phyloP scores from a whole-genome alignment of 2,113 vertebrate genomes.

The Zosterops borbonicus region DNA sequence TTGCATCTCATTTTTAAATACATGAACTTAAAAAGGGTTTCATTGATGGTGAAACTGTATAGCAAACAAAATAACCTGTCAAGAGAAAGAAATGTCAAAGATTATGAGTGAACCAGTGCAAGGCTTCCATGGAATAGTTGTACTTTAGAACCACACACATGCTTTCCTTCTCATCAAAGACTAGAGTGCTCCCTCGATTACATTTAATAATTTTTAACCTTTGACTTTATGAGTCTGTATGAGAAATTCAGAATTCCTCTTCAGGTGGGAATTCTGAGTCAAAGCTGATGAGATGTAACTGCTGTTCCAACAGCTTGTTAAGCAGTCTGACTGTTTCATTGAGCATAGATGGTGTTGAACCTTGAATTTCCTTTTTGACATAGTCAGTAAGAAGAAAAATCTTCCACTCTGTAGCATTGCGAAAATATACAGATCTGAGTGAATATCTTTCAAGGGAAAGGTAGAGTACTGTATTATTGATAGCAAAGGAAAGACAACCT shows the following conservation, averaged over 20 bases:
- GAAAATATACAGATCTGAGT: slow-evolving; percentile 14
- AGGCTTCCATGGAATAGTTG: not conserved
- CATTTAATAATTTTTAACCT: not conserved
- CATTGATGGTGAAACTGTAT: not conserved
- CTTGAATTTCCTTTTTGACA: not conserved
- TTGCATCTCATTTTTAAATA: not conserved
- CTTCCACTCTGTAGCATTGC: not conserved
- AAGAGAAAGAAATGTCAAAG: not conserved
- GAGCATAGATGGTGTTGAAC: not conserved
- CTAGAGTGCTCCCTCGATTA: not conserved
- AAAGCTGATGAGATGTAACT: not conserved
- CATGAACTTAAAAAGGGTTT: not conserved
- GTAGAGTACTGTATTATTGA: not conserved
- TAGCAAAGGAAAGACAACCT: slow-evolving; percentile 20
- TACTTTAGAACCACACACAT: accelerated
- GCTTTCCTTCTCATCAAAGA: not conserved
- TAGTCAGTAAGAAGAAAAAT: not conserved
- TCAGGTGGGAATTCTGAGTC: not conserved
- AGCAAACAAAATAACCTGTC: not conserved
- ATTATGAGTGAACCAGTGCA: not conserved
- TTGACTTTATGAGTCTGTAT: not conserved
- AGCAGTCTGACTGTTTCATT: not conserved
- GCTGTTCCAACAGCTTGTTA: not conserved
- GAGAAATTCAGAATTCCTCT: not conserved
- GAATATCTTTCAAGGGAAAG: not conserved